Evolutionary conservation across 37 sponge, comb jelly and placozoan species (phyloP), one percentile per base, ranked within the genome.

Genomic region (Ianthella basta): DNA sequence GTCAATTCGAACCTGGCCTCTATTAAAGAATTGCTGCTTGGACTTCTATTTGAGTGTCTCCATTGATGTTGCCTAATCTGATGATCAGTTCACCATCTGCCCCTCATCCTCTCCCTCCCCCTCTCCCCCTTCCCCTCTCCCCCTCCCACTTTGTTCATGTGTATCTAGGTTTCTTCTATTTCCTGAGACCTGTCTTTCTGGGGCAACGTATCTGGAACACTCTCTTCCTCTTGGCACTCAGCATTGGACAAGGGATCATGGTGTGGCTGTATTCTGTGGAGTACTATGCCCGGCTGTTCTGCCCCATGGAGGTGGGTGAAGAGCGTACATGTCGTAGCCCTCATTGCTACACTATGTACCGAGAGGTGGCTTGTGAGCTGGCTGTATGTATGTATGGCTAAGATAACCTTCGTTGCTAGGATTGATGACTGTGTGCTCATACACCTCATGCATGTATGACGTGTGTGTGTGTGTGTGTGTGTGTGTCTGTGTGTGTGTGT

Each of bases 221-320:
- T 73, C 83, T 92, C 23, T 56, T 93, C 23, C 90, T 87, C 60
- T 20, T 61, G 14, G 83, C 66, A 0, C 82, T 93, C 25, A 64
- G 87, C 56, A 20, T 93, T 25, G 93, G 93, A 18, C 80, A 86
- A 40, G 83, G 82, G 23, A 32, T 82, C 40, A 93, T 93, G 93
- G 78, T 93, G 25, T 93, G 88, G 74, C 70, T 68, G 50, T 93
- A 93, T 81, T 60, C 88, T 34, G 82, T 87, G 72, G 93, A 93
- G 80, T 85, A 84, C 66, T 87, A 89, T 59, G 87, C 90, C 16
- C 24, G 93, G 18, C 25, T 60, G 16, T 59, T 65, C 18, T 93
- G 93, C 37, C 86, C 87, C 14, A 87, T 63, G 69, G 90, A 93
- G 44, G 90, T 83, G 35, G 70, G 83, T 75, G 38, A 33, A 12